Base-by-base conservation (phyloP, 2,888 invertebrate species). In the Trachelus tabidus region DNA sequence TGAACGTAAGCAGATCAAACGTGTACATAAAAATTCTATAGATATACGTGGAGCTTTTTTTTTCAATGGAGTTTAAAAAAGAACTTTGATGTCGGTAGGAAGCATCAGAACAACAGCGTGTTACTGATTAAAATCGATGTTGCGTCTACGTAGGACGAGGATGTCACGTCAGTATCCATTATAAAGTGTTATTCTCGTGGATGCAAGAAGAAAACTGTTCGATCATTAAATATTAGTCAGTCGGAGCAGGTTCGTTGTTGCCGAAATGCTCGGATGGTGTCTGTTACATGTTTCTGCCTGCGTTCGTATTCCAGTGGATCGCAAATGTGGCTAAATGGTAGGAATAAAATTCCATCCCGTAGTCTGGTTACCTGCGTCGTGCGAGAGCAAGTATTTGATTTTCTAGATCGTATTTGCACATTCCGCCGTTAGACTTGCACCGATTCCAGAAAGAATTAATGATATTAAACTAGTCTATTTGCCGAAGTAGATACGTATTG, bases 371-470 rank as follows among this genome's bases (percentile, higher is more conserved):
- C 23, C 23, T 9, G 56, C 12, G 56, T 12, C 12, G 12, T 11
- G 71, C 12, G 31, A 71, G 12, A 71, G 71, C 33, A 71, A 71
- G 71, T 71, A 71, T 71, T 71, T 71, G 71, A 71, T 71, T 31
- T 71, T 71, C 33, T 31, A 71, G 31, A 71, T 31, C 71, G 71
- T 71, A 15, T 71, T 71, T 30, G 30, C 71, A 71, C 33, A n/a
- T 33, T 69, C 15, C 69, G 30, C 15, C 71, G 71, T 31, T 71
- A 31, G 31, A 33, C 23, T 71, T 3, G 9, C 30, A 11, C 71
- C 31, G 12, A 34, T 30, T 31, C 31, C 71, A 34, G 71, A 12
- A 71, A 15, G 31, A 71, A 31, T 71, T 71, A 71, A 30, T 9
- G 33, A 31, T 34, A 30, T 34, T 31, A 71, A 33, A 1, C 71